Conservation (phyloP, 1,140 invertebrate species). For the Nasonia vitripennis region DNA sequence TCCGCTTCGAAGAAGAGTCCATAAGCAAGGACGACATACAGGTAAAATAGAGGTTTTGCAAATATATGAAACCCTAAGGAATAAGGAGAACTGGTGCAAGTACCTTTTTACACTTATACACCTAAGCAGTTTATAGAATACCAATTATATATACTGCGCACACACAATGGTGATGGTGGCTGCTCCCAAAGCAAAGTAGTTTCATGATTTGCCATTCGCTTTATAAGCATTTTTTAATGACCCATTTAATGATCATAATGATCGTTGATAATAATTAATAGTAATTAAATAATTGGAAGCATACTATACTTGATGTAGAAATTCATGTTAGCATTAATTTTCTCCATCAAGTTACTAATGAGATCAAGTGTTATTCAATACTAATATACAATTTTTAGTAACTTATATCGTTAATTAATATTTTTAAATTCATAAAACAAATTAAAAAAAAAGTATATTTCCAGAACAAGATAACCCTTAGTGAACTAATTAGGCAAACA, state of each 20-base stretch:
- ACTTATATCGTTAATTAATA: too few relatives aligned
- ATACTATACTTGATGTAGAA: not conserved
- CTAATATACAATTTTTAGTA: not conserved
- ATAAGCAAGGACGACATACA: conserved; percentile 87
- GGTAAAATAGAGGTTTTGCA: conserved; percentile 73
- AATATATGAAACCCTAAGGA: not conserved
- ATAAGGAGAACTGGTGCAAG: not conserved
- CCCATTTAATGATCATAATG: not conserved
- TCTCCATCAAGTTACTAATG: not conserved
- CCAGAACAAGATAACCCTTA: not conserved
- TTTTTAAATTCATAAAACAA: too few relatives aligned
- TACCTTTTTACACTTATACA: not conserved
- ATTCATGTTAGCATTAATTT: not conserved
- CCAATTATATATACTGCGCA: not conserved
- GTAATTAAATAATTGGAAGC: not conserved
- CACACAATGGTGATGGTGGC: conserved; percentile 28
- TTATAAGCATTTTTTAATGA: conserved; percentile 20
- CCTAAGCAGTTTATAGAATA: not conserved
- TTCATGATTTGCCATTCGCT: conserved; percentile 1
- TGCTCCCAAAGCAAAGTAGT: conserved; percentile 4
- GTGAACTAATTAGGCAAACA: conserved; percentile 61
- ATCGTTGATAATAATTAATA: too few relatives aligned
- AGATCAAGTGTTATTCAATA: not conserved
- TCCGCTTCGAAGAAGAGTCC: conserved; percentile 92
- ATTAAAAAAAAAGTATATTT: too few relatives aligned